phyloP scores from a whole-genome alignment of 2,797 vertebrate genomes.

The Dendrocincla fuliginosa region DNA sequence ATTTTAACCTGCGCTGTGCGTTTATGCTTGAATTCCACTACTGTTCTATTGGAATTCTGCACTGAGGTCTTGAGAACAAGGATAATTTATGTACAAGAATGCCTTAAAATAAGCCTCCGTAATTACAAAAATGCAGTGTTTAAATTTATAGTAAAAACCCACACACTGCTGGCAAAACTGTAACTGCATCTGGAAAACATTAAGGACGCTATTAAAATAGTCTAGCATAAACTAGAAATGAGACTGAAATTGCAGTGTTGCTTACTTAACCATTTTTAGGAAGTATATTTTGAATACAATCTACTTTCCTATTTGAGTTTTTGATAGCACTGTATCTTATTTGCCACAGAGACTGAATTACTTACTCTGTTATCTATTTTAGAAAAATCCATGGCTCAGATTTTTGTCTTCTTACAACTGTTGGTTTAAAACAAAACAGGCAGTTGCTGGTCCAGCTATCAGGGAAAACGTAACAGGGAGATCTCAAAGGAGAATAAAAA shows the following conservation, averaged over 20 bases:
- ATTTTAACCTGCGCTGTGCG: neutral
- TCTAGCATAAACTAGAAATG: constrained; percentile 60
- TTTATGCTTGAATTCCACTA: constrained; percentile 38
- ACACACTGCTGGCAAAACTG: constrained; percentile 85
- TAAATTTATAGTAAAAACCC: constrained; percentile 94
- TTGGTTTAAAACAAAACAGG: neutral
- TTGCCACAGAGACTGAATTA: neutral
- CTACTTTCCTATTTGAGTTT: neutral
- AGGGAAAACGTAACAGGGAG: neutral
- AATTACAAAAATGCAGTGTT: constrained; percentile 92
- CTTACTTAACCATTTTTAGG: constrained; percentile 60
- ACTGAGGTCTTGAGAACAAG: constrained; percentile 32
- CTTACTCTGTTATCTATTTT: neutral
- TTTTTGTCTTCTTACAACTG: neutral
- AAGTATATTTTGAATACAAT: constrained; percentile 4
- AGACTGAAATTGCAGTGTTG: constrained; percentile 63
- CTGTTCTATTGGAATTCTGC: constrained; percentile 48
- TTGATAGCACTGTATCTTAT: neutral
- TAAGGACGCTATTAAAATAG: constrained; percentile 82
- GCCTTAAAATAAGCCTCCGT: constrained; percentile 86
- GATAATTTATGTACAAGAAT: constrained; percentile 71
- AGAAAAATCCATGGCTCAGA: neutral
- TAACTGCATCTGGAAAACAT: constrained; percentile 88
- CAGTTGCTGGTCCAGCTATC: neutral
- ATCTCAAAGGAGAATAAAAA: neutral